Conservation (phyloP, 2,797 vertebrate genomes). For the Microchirus variegatus region DNA sequence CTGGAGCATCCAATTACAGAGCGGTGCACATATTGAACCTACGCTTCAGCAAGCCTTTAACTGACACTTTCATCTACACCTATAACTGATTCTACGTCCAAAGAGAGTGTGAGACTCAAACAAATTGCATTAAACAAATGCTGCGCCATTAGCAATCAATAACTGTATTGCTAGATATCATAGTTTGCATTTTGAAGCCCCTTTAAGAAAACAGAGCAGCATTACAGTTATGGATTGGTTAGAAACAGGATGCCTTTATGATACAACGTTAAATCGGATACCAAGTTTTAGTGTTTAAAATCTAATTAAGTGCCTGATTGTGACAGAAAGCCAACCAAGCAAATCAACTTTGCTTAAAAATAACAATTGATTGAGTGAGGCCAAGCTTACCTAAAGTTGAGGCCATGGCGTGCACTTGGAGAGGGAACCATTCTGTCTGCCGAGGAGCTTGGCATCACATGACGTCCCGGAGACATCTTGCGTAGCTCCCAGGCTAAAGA, state of each 20-base stretch:
- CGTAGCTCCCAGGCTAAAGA: slow-evolving; percentile 98
- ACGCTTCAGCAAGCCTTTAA: slow-evolving; percentile 84
- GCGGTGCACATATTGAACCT: slow-evolving; percentile 77
- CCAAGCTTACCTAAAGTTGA: slow-evolving; percentile 90
- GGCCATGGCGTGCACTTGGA: slow-evolving; percentile 87
- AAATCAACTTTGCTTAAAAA: neutral
- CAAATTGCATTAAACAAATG: slow-evolving; percentile 81
- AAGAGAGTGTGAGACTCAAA: slow-evolving; percentile 55
- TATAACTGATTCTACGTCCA: slow-evolving; percentile 61
- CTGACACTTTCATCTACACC: slow-evolving; percentile 77
- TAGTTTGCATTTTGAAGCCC: slow-evolving; percentile 39
- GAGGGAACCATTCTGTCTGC: slow-evolving; percentile 91
- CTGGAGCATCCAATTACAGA: slow-evolving; percentile 81
- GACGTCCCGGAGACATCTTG: slow-evolving; percentile 98
- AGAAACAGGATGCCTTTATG: slow-evolving; percentile 53
- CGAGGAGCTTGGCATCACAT: slow-evolving; percentile 92
- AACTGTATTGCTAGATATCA: slow-evolving; percentile 43
- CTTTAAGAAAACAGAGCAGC: slow-evolving; percentile 38
- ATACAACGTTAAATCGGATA: slow-evolving; percentile 56
- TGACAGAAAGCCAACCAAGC: neutral
- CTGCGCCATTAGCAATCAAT: slow-evolving; percentile 58
- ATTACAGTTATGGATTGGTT: slow-evolving; percentile 61
- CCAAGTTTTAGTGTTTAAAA: slow-evolving; percentile 51
- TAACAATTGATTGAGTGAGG: neutral
- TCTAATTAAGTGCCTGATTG: slow-evolving; percentile 30